Percentiles rank a stretch among this genome's conserved stretches.
Evolutionary conservation across 2,797 vertebrate species (phyloP).

Genomic region (Nyctalus aviator): DNA sequence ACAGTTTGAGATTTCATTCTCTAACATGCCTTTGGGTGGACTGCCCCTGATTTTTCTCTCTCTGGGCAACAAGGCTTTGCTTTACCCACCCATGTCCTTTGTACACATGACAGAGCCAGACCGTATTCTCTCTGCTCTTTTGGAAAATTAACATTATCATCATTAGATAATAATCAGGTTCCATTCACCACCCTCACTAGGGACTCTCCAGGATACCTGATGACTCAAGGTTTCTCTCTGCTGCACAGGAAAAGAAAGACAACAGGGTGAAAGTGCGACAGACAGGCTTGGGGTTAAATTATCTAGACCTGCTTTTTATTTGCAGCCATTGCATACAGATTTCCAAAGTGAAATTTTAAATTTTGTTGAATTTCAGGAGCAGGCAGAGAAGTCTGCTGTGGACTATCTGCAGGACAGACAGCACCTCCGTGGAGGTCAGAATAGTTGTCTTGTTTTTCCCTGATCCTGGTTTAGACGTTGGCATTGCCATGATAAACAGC

Average conservation of each 20-base stretch:
- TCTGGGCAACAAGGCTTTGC: neutral
- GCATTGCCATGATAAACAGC: neutral
- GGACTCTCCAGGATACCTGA: accelerated
- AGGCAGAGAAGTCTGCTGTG: too few relatives aligned
- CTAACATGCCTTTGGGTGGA: neutral
- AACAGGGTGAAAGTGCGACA: neutral
- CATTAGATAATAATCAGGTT: neutral
- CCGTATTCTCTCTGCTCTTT: neutral
- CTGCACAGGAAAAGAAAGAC: neutral
- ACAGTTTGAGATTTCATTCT: neutral
- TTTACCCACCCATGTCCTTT: neutral
- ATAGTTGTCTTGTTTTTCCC: neutral
- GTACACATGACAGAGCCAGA: neutral
- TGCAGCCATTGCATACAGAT: neutral
- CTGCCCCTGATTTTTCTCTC: neutral
- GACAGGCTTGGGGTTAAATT: neutral
- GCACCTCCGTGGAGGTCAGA: neutral
- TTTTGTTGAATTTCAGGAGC: neutral
- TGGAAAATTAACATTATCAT: neutral
- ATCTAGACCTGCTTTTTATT: neutral
- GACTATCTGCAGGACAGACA: neutral
- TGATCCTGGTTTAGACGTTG: neutral
- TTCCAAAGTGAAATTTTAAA: neutral
- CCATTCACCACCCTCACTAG: neutral
- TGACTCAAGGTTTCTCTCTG: neutral